Percentiles rank a stretch among this genome's conserved stretches.
These are phyloP conservation scores for Lepisosteus osseus DNA, from an alignment of 2,113 vertebrate genomes.

Conservation along the genomic window DNA sequence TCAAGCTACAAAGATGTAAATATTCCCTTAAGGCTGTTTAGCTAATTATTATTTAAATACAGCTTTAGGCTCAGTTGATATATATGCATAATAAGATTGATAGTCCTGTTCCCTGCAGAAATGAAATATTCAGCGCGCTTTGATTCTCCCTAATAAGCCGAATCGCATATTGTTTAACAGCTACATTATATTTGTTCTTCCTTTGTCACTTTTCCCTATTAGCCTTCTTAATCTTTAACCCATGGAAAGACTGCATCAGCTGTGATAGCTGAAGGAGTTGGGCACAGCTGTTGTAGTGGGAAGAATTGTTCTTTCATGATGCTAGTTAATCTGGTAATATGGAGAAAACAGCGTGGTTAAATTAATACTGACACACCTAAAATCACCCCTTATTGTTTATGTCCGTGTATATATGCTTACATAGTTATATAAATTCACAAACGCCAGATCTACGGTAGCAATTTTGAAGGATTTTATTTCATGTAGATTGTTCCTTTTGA, in stretches of 20 bases:
- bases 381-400: too few species aligned
- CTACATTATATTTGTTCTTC: slow-evolving; percentile 60
- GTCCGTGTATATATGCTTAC: too few species aligned
- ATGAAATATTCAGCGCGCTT: slow-evolving; percentile 74
- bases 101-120: slow-evolving; percentile 67
- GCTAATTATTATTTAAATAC: slow-evolving; percentile 78
- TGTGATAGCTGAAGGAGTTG: slow-evolving; percentile 29
- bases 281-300: slow-evolving; percentile 8
- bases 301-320: background rate
- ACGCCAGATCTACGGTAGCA: too few species aligned
- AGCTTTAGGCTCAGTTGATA: slow-evolving; percentile 65
- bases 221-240: slow-evolving; percentile 71
- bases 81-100: slow-evolving; percentile 74
- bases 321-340: background rate
- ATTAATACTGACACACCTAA: too few species aligned
- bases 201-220: slow-evolving; percentile 63
- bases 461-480: too few species aligned
- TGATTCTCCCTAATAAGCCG: slow-evolving; percentile 68
- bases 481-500: too few species aligned
- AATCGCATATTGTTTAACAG: slow-evolving; percentile 66
- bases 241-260: slow-evolving; percentile 59
- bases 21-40: slow-evolving; percentile 70
- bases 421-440: too few species aligned
- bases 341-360: too few species aligned
- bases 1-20: slow-evolving; percentile 94